Evolutionary conservation across 2,797 vertebrate genomes (phyloP).

Genomic region (Acropternis orthonyx): DNA sequence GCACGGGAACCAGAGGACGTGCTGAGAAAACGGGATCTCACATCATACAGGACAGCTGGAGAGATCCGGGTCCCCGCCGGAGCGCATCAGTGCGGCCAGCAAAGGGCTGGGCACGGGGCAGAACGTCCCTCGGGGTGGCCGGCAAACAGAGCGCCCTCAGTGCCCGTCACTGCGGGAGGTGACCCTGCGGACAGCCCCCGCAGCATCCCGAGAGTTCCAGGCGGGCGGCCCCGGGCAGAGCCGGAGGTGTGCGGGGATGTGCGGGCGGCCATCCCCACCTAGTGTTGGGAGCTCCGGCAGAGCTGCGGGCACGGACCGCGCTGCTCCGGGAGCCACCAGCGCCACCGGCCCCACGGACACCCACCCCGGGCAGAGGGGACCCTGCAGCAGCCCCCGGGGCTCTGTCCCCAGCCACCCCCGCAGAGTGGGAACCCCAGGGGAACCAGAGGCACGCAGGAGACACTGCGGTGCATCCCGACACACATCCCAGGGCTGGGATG

Average conservation of each 20-base stretch:
- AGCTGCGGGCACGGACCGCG: no score
- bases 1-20: fast-evolving
- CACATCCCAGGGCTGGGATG: not conserved
- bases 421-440: fast-evolving
- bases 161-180: fast-evolving
- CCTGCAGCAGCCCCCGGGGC: fast-evolving
- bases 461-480: fast-evolving
- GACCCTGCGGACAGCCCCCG: fast-evolving
- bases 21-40: not conserved
- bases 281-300: not conserved
- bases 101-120: not conserved
- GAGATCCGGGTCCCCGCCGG: fast-evolving
- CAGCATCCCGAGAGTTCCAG: fast-evolving
- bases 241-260: not conserved
- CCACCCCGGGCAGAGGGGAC: not conserved
- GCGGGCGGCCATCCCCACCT: slow-evolving; percentile 26
- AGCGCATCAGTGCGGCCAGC: not conserved
- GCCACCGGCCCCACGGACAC: not conserved
- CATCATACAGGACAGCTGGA: fast-evolving
- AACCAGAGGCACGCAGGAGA: fast-evolving
- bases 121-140: fast-evolving
- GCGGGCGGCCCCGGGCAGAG: fast-evolving
- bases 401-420: not conserved
- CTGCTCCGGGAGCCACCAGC: not conserved
- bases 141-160: fast-evolving